Evolutionary conservation across 1,140 invertebrate species (phyloP).

Genomic region (Popillia japonica): DNA sequence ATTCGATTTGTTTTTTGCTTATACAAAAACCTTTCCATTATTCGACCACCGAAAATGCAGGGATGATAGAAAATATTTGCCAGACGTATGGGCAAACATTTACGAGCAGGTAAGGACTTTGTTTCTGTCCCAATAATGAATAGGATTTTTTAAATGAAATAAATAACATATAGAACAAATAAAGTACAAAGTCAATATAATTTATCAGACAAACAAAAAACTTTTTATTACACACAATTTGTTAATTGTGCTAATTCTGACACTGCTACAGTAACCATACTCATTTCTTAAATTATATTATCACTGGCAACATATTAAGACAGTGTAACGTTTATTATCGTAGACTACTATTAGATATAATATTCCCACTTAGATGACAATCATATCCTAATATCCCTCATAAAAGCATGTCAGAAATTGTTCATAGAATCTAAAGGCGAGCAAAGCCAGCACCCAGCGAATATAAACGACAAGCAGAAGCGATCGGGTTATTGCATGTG

Average conservation of each 20-base stretch:
- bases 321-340: no score
- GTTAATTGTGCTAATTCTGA: no score
- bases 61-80: conserved; percentile 52
- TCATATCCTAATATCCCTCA: no score
- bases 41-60: conserved; percentile 54
- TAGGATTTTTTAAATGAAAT: not conserved
- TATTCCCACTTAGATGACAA: no score
- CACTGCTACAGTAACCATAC: no score
- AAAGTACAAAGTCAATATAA: no score
- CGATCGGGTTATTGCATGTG: not conserved
- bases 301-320: no score
- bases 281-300: no score
- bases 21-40: conserved; percentile 53
- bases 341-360: no score
- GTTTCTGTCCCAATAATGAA: not conserved
- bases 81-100: conserved; percentile 53
- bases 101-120: conserved; percentile 53
- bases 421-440: not conserved
- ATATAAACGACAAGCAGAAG: not conserved
- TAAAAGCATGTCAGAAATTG: no score
- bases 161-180: not conserved
- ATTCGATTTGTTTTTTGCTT: conserved; percentile 55
- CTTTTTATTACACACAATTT: no score
- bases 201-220: no score
- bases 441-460: not conserved